phyloP scores from a whole-genome alignment of 2,888 invertebrate species.

The Ornithoptera alexandrae region DNA sequence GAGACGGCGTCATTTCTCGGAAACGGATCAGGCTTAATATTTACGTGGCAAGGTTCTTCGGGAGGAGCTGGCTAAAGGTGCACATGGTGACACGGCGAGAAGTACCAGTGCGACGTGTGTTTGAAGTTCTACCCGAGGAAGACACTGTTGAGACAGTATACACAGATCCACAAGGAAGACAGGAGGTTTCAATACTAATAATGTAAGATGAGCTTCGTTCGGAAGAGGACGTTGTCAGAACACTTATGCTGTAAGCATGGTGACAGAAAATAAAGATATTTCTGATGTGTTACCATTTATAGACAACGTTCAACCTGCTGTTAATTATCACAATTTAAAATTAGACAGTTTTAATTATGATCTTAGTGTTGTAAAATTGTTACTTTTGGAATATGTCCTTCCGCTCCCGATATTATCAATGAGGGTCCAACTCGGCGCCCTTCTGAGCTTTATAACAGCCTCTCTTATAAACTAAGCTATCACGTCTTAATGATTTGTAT shows the following conservation, averaged over 20 bases:
- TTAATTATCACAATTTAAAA: background rate
- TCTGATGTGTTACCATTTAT: background rate
- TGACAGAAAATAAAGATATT: background rate
- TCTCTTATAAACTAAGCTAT: no score
- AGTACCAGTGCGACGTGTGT: slow-evolving; percentile 52
- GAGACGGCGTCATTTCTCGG: slow-evolving; percentile 29
- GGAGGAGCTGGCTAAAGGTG: slow-evolving; percentile 45
- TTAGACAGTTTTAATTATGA: background rate
- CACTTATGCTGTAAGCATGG: slow-evolving; percentile 47
- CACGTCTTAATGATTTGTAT: no score
- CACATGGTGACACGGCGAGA: slow-evolving; percentile 53
- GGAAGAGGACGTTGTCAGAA: slow-evolving; percentile 40
- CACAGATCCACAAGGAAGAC: slow-evolving; percentile 39
- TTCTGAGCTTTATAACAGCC: no score
- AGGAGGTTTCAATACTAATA: slow-evolving; percentile 39
- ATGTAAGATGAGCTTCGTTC: slow-evolving; percentile 41
- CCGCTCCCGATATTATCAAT: no score
- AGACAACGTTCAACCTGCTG: no score
- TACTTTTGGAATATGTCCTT: no score
- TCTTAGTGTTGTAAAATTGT: no score
- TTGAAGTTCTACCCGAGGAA: slow-evolving; percentile 37
- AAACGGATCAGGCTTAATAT: slow-evolving; percentile 28
- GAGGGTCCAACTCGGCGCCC: no score
- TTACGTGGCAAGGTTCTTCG: slow-evolving; percentile 46
- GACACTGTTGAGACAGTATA: slow-evolving; percentile 39